Base-by-base conservation (phyloP, 2,888 invertebrate species). In the Liopterus haemorrhoidalis region DNA sequence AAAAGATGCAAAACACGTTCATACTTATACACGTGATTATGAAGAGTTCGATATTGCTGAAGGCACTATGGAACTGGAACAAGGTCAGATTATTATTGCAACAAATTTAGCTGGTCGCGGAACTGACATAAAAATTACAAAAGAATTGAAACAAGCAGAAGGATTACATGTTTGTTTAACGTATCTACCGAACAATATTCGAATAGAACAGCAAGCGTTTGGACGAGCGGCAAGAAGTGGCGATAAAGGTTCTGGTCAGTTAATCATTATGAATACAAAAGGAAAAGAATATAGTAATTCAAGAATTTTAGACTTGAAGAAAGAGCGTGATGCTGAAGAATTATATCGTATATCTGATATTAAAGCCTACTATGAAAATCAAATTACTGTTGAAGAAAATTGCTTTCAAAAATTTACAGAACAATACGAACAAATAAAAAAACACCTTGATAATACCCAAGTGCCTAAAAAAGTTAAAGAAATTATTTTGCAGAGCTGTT, bases 121-220 rank as follows among this genome's bases (percentile, higher is more conserved):
- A 5, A 65, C 66, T 2, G 65, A 68, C 45, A 58, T 69, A 3
- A 62, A 61, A 46, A 45, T 61, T 1, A 45, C 54, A 8, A 9
- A 58, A 3, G 43, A 47, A 3, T 33, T 67, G 2, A 48, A 51
- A n/a, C 27, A 40, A 3, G 47, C 46, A 3, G 66, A 64, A 6
- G 68, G 68, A 4, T 49, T 69, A 2, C 67, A 67, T 46, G 67
- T 68, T 4, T 59, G 61, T 40, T 45, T 68, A 5, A 57, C 65
- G 0, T 68, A 59, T 49, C 49, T 69, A n/a, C 66, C 69, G 2
- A 54, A 49, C 4, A 69, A 68, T 49, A 39, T 46, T 3, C 51
- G 69, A 37, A 54, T 68, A n/a, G 65, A 66, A 50, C 53, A 61
- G 24, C 69, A 69, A 56, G 64, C 62, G 2, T 62, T 60, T 41